Base-by-base conservation (phyloP, 2,113 vertebrate species). In the Semnornis frantzii region DNA sequence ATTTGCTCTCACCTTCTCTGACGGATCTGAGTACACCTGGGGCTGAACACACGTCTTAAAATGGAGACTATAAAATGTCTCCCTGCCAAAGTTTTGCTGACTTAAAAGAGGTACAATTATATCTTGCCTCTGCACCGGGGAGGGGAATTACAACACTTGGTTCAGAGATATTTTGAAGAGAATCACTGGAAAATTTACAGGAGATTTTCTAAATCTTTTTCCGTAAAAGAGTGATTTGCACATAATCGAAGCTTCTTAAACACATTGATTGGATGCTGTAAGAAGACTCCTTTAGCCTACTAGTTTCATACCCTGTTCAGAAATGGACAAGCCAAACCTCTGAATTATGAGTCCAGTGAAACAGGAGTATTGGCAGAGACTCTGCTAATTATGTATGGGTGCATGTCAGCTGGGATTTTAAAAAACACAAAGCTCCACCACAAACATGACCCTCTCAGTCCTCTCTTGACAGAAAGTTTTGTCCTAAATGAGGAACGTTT, bases 171-270 rank as follows among this genome's bases (percentile, higher is more conserved):
- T 85, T 89, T 94, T 66, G 66, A 91, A 82, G 2, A 25, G 39
- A 20, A 84, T 93, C 62, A 48, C 83, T 90, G 66, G 66, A 91
- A 90, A 89, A 69, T 19, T 46, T 92, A n/a, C 7, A 64, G 59
- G 59, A 93, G 30, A 6, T 87, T 89, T 69, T 58, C 31, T 78
- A 63, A 87, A 65, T 42, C 2, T 1, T 91, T 90, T 42, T 91
- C 72, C 79, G 27, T 85, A 59, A 77, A 80, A 81, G 24, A 81
- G 42, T 48, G 65, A 71, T 94, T 83, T 96, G 65, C 70, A 84
- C 48, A 31, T 81, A 94, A 75, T 81, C 55, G 76, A 78, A 80
- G 55, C 19, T 66, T 85, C 76, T 77, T 83, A 86, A 90, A 78
- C n/a, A 79, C 76, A 58, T 8, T 14, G 48, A 25, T 7, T 72